phyloP scores from a whole-genome alignment of 2,113 vertebrate species.

The Athene cunicularia region DNA sequence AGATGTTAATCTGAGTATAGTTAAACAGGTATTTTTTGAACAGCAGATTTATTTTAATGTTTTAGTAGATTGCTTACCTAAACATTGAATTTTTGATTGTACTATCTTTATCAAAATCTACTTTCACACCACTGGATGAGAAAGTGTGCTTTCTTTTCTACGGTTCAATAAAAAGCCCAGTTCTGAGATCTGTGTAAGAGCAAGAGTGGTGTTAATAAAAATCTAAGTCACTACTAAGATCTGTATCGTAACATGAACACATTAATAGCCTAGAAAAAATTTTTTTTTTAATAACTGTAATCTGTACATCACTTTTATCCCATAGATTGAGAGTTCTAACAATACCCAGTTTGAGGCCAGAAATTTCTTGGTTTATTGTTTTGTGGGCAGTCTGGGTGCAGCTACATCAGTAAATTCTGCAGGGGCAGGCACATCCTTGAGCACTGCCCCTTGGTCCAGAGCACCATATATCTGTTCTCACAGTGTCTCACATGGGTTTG shows the following conservation, averaged over 20 bases:
- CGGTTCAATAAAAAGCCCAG: neutral
- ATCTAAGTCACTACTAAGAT: neutral
- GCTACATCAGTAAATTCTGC: rapidly evolving
- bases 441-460: neutral
- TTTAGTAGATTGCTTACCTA: neutral
- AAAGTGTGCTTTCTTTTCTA: neutral
- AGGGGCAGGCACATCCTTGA: neutral
- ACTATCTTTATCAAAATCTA: neutral
- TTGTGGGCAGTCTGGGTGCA: neutral
- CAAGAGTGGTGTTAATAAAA: neutral
- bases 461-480: neutral
- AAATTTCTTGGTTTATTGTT: neutral
- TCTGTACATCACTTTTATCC: neutral
- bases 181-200: neutral
- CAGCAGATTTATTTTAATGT: neutral
- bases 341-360: neutral
- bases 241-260: neutral
- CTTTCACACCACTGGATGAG: neutral
- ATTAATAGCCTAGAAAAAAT: neutral
- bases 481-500: rapidly evolving
- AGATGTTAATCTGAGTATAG: neutral
- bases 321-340: neutral
- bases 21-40: neutral
- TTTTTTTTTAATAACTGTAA: neutral
- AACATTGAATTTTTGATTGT: neutral